Conservation (phyloP, 2,113 vertebrate species). For the Indicator maculatus region DNA sequence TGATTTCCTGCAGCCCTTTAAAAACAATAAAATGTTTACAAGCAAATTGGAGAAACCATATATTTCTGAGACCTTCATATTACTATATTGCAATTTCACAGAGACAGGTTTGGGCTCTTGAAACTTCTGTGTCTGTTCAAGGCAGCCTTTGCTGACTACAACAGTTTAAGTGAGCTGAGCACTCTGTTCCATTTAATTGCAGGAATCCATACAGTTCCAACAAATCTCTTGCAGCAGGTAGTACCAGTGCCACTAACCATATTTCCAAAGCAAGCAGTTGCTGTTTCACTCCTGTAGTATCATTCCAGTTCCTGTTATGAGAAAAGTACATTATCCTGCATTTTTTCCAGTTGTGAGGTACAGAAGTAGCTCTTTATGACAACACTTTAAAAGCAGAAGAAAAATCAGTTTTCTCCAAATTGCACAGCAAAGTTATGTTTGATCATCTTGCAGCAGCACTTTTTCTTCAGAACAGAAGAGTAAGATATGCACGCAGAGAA, state of each 20-base stretch:
- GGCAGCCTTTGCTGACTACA: neutral
- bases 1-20: neutral
- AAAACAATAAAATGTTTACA: neutral
- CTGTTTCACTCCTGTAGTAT: neutral
- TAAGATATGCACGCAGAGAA: neutral
- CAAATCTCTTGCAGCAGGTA: neutral
- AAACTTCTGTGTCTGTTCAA: neutral
- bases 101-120: neutral
- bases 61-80: neutral
- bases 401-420: neutral
- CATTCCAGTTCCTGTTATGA: neutral
- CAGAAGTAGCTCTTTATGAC: neutral
- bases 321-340: neutral
- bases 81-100: neutral
- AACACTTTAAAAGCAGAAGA: neutral
- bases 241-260: neutral
- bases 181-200: neutral
- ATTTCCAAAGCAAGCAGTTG: neutral
- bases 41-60: neutral
- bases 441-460: neutral
- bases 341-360: neutral
- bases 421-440: neutral
- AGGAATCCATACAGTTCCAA: no score
- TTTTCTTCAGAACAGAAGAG: neutral
- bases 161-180: neutral